These are phyloP conservation scores for Pantherophis vulpinus DNA, from an alignment of 2,797 vertebrate species.

Conservation along the genomic window DNA sequence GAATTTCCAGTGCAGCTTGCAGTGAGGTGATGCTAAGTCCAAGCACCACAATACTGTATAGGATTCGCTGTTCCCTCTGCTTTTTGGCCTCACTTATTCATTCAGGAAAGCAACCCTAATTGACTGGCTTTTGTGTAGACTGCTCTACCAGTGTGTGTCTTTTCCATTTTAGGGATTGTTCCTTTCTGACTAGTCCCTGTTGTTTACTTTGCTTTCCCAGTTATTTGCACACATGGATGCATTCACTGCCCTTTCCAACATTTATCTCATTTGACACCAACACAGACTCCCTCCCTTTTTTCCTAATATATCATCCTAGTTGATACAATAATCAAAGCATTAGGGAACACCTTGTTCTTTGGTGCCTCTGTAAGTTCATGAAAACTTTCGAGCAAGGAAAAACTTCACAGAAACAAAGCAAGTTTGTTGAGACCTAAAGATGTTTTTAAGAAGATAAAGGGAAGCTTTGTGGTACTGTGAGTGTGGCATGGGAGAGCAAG, in stretches of 20 bases:
- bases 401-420: neutral
- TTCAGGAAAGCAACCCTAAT: neutral
- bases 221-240: neutral
- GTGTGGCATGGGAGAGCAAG: neutral
- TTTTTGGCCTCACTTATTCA: neutral
- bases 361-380: neutral
- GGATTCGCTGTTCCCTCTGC: neutral
- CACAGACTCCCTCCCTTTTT: neutral
- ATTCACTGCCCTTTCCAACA: neutral
- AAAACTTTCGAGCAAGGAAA: neutral
- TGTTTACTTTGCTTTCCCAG: neutral
- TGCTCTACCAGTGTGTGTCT: neutral
- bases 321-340: neutral
- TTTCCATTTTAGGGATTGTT: neutral
- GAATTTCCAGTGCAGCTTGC: neutral
- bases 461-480: neutral
- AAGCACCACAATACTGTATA: neutral
- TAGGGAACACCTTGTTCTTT: neutral
- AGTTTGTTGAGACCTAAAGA: neutral
- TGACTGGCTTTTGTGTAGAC: neutral
- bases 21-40: neutral
- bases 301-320: neutral
- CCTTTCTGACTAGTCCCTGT: neutral
- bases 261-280: neutral
- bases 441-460: neutral